Percentiles rank a stretch among this genome's conserved stretches.
Evolutionary conservation across 2,797 vertebrate genomes (phyloP).

Genomic region (Esox lucius): DNA sequence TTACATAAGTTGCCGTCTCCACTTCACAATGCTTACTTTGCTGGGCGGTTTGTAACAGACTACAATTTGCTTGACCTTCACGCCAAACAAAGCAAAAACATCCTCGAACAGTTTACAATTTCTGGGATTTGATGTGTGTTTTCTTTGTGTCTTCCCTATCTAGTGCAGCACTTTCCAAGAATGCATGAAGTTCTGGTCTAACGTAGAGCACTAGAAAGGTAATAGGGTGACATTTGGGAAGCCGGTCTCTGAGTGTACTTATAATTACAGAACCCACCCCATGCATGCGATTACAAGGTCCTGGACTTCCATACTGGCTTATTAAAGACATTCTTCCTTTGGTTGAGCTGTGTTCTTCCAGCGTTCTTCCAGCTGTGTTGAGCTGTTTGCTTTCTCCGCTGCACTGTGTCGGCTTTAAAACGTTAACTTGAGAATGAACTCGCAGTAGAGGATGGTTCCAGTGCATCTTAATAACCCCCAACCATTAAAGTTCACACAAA

Average conservation of each 20-base stretch:
- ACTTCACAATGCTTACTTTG: conserved; percentile 56
- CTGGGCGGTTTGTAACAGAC: conserved; percentile 36
- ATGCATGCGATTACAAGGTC: conserved; percentile 45
- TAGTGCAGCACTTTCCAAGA: background rate
- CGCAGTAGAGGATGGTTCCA: background rate
- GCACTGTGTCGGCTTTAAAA: conserved; percentile 15
- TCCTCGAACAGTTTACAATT: conserved; percentile 10
- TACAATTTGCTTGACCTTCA: conserved; percentile 11
- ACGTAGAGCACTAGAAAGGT: background rate
- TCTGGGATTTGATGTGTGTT: conserved; percentile 50
- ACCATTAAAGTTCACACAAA: too few relatives aligned
- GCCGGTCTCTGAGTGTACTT: conserved; percentile 35
- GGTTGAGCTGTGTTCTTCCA: conserved; percentile 46
- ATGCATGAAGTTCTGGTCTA: background rate
- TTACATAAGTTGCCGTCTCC: conserved; percentile 35
- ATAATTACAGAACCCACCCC: conserved; percentile 56
- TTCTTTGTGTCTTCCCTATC: background rate
- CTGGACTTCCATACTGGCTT: conserved; percentile 45
- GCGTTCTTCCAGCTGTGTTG: too few relatives aligned
- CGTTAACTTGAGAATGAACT: background rate
- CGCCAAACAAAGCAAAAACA: conserved; percentile 15
- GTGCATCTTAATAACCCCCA: background rate
- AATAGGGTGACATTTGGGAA: conserved; percentile 13
- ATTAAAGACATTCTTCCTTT: conserved; percentile 56
- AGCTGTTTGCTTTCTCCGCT: conserved; percentile 42